Evolutionary conservation across 1,140 invertebrate species (phyloP).

Genomic region (Sipha flava): DNA sequence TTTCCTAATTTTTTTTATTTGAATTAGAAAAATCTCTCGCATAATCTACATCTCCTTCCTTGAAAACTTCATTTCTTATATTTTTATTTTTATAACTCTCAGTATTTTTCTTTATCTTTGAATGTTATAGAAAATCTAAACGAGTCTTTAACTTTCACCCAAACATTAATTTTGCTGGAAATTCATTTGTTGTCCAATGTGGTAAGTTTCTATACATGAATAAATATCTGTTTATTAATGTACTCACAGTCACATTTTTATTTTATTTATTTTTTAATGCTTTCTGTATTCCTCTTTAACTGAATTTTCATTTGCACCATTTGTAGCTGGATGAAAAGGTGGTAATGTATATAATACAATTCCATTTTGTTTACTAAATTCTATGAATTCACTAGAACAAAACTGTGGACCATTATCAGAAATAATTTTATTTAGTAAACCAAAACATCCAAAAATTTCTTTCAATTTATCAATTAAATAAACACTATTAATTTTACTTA

Average conservation of each 20-base stretch:
- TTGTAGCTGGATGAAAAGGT: slow-evolving; percentile 40
- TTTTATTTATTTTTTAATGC: not conserved
- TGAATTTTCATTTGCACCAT: slow-evolving; percentile 41
- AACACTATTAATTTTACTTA: slow-evolving; percentile 28
- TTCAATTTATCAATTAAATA: slow-evolving; percentile 34
- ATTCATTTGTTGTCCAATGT: slow-evolving; percentile 20
- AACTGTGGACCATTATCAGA: slow-evolving; percentile 41
- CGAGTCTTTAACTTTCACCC: slow-evolving; percentile 1
- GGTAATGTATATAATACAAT: slow-evolving; percentile 37
- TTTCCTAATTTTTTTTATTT: no score
- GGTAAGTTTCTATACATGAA: slow-evolving; percentile 18
- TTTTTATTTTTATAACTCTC: no score
- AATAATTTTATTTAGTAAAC: slow-evolving; percentile 37
- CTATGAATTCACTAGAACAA: slow-evolving; percentile 35
- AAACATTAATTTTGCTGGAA: slow-evolving; percentile 30
- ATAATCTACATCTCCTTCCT: no score
- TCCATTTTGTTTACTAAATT: slow-evolving; percentile 37
- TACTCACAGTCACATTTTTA: not conserved
- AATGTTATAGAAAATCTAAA: not conserved
- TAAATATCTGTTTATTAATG: not conserved
- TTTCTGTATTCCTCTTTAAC: slow-evolving; percentile 42
- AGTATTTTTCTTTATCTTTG: no score
- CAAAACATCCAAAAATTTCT: slow-evolving; percentile 37
- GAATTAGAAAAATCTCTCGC: no score
- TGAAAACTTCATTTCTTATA: no score